Evolutionary conservation across 2,888 invertebrate genomes (phyloP), one percentile per base, ranked within the genome.

Genomic region (Parochlus steinenii): DNA sequence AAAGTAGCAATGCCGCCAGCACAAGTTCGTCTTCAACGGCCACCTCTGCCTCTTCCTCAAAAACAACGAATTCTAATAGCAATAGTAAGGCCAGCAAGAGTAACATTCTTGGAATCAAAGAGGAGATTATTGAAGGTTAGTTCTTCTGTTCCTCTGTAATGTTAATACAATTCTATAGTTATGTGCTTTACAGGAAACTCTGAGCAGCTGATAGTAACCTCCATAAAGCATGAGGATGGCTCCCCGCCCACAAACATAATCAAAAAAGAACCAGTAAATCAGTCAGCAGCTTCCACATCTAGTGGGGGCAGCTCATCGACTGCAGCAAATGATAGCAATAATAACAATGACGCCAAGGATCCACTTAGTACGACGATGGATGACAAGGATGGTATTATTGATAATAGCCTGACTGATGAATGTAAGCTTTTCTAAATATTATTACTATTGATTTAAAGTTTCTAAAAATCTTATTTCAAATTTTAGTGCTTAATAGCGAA

Each of bases 171-270:
- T 14, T 32, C 23, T 6, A 8, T 15, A 3, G n/a, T 27, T 3
- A 16, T 2, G 10, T 8, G 8, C 2, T 10, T 32, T 15, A 20
- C 30, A 36, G 36, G 23, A 15, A 11, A 29, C 16, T 18, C 36
- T 17, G 36, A 36, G 25, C 36, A 36, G 30, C 17, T 36, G 11
- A 29, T 36, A 36, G 36, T 36, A 10, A 36, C 36, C 12, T 36
- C 36, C 3, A 36, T 36, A 30, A 36, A 36, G 25, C 36, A 36
- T 24, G 36, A 36, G 19, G 36, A 36, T 14, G 36, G 36, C 11
- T 36, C 36, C 12, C 36, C 36, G 19, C 36, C 36, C 1, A 36
- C 36, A 30, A 36, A 36, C 17, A 36, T 36, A 5, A 36, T 36
- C 14, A 36, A 36, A 11, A 36, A 36, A 24, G 36, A 36, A 7